Evolutionary conservation across 1,140 invertebrate species (phyloP).

Genomic region (Anthonomus grandis): DNA sequence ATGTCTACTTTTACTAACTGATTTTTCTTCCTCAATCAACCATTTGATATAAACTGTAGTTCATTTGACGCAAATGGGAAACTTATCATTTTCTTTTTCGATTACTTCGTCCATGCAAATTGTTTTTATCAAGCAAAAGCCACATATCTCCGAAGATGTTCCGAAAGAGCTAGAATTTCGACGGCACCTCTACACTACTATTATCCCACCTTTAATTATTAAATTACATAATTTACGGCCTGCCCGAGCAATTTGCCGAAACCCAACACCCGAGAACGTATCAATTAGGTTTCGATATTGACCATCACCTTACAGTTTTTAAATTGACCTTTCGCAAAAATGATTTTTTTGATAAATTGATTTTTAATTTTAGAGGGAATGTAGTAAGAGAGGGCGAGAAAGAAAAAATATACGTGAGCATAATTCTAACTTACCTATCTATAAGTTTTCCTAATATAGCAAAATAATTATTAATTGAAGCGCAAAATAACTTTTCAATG

Average conservation of each 20-base stretch:
- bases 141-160: slow-evolving; percentile 5
- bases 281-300: slow-evolving; percentile 23
- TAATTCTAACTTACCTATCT: too few species aligned
- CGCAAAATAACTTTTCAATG: too few species aligned
- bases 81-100: neutral
- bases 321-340: too few species aligned
- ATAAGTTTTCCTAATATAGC: too few species aligned
- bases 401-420: too few species aligned
- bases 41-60: neutral
- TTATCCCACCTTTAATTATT: slow-evolving; percentile 31
- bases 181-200: slow-evolving; percentile 24
- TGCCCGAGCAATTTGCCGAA: slow-evolving; percentile 20
- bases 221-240: slow-evolving; percentile 28
- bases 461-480: too few species aligned
- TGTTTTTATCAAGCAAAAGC: slow-evolving; percentile 6
- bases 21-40: neutral
- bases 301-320: slow-evolving; percentile 8
- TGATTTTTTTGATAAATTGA: too few species aligned
- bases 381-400: too few species aligned
- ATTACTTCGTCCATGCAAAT: neutral
- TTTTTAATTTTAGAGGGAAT: too few species aligned
- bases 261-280: slow-evolving; percentile 19
- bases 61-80: neutral
- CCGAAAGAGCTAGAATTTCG: slow-evolving; percentile 23
- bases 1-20: neutral